Evolutionary conservation across 2,797 vertebrate genomes (phyloP).

Genomic region (Melanotaenia nigrans): DNA sequence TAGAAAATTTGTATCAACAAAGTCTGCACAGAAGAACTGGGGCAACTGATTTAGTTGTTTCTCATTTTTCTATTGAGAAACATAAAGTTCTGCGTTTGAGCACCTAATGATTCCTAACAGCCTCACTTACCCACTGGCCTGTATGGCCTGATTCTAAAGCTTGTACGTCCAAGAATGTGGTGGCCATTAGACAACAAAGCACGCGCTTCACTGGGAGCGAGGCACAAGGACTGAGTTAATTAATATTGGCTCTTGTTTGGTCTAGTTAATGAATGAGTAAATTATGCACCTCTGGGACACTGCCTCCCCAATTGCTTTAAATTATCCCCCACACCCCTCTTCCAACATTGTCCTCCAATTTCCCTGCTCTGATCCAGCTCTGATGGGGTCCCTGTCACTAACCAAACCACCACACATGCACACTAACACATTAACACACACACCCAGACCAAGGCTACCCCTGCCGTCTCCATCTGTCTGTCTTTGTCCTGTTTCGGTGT

Average conservation of each 20-base stretch:
- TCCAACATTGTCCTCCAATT: constrained; percentile 79
- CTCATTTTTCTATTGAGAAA: neutral
- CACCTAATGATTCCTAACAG: constrained; percentile 2
- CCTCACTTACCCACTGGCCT: constrained; percentile 32
- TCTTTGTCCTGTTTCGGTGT: constrained; percentile 83
- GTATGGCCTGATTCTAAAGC: constrained; percentile 36
- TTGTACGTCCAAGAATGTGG: constrained; percentile 45
- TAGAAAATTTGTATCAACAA: neutral
- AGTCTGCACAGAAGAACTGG: neutral
- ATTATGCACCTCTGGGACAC: constrained; percentile 83
- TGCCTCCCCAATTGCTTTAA: constrained; percentile 76
- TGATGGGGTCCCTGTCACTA: constrained; percentile 80
- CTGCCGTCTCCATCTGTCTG: constrained; percentile 90
- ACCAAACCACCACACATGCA: constrained; percentile 60
- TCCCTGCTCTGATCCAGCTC: constrained; percentile 79
- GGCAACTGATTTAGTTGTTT: neutral
- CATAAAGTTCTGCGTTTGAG: neutral
- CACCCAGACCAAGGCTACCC: constrained; percentile 44
- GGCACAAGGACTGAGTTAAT: constrained; percentile 76
- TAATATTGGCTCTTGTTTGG: constrained; percentile 85
- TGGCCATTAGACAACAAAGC: constrained; percentile 65
- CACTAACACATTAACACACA: constrained; percentile 15
- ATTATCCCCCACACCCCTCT: constrained; percentile 72
- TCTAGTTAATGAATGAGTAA: constrained; percentile 85
- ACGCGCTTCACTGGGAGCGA: constrained; percentile 42